phyloP scores from a whole-genome alignment of 2,888 invertebrate genomes.

The Amiota communis region DNA sequence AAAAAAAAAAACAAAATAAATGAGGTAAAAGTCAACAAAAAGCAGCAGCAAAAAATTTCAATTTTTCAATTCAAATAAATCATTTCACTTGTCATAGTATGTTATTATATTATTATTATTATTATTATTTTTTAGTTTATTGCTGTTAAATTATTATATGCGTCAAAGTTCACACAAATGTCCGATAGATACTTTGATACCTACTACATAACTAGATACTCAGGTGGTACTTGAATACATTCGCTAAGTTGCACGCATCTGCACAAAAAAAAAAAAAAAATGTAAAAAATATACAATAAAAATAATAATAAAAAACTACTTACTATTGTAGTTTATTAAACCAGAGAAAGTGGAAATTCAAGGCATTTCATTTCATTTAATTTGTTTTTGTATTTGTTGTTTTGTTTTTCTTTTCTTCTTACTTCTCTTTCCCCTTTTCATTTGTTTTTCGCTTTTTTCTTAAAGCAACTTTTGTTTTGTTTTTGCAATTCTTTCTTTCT shows the following conservation, averaged over 20 bases:
- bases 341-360: conserved; percentile 29
- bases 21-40: too few relatives aligned
- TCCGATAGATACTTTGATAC: neutral
- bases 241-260: neutral
- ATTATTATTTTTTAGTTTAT: neutral
- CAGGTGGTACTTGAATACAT: neutral
- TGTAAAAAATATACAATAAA: neutral
- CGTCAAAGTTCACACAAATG: neutral
- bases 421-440: neutral
- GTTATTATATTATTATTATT: too few relatives aligned
- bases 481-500: neutral
- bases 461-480: conserved; percentile 6
- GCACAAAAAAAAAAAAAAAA: neutral
- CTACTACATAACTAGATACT: too few relatives aligned
- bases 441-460: neutral
- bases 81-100: too few relatives aligned
- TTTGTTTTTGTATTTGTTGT: neutral
- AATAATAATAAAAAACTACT: neutral
- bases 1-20: too few relatives aligned
- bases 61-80: too few relatives aligned
- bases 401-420: neutral
- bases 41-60: too few relatives aligned
- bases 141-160: neutral
- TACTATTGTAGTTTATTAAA: conserved; percentile 12
- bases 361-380: conserved; percentile 10